phyloP scores from a whole-genome alignment of 2,888 invertebrate species.

The Ectemnius continuus region DNA sequence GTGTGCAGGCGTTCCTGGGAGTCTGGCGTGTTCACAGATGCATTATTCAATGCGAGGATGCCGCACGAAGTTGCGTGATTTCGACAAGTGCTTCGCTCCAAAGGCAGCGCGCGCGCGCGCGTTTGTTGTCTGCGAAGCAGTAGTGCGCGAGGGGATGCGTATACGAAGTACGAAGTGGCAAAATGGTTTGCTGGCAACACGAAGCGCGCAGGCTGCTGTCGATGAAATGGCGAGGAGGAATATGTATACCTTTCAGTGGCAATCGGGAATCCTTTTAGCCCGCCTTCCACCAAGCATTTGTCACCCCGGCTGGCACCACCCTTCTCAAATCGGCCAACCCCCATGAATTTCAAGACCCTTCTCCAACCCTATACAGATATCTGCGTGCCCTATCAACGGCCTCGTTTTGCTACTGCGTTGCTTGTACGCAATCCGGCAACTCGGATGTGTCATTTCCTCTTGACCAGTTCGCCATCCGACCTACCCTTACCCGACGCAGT shows the following conservation, averaged over 20 bases:
- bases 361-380: neutral
- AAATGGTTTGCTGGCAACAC: too few species aligned
- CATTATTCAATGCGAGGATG: constrained; percentile 8
- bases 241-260: constrained; percentile 42
- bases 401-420: constrained; percentile 26
- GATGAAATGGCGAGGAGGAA: constrained; percentile 16
- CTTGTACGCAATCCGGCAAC: constrained; percentile 25
- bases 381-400: constrained; percentile 47
- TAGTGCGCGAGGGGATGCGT: too few species aligned
- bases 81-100: constrained; percentile 4
- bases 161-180: neutral
- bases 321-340: constrained; percentile 37
- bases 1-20: constrained; percentile 22
- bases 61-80: constrained; percentile 11
- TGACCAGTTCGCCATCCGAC: constrained; percentile 32
- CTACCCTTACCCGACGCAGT: neutral
- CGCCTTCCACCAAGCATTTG: constrained; percentile 46
- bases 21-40: constrained; percentile 45
- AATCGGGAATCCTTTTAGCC: constrained; percentile 40
- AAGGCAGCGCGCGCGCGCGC: too few species aligned
- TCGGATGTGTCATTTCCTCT: constrained; percentile 34
- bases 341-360: constrained; percentile 44
- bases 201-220: neutral
- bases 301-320: constrained; percentile 31
- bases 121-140: too few species aligned